Evolutionary conservation across 2,113 vertebrate genomes (phyloP).

Genomic region (Microcebus tavaratra): DNA sequence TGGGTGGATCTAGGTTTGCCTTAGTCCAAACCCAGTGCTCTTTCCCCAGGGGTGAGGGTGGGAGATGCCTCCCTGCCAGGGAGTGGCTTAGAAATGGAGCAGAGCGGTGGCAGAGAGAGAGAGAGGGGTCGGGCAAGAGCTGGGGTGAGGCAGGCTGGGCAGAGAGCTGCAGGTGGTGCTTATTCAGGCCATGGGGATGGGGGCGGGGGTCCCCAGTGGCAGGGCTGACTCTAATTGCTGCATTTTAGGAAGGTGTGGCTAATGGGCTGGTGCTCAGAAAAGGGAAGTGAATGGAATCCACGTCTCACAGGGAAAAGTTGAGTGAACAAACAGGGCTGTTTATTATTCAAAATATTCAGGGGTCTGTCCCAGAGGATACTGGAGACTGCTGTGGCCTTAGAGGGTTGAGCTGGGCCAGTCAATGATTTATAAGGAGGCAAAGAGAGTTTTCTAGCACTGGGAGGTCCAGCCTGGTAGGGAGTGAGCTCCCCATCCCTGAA

Average conservation of each 20-base stretch:
- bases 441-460: not conserved
- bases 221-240: not conserved
- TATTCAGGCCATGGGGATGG: not conserved
- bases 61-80: not conserved
- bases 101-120: not conserved
- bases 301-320: rapidly evolving
- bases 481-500: not conserved
- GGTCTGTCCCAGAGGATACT: not conserved
- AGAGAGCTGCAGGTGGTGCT: not conserved
- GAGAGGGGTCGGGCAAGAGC: not conserved
- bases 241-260: not conserved
- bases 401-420: not conserved
- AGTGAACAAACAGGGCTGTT: not conserved
- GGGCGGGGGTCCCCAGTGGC: too few relatives aligned
- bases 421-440: not conserved
- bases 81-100: not conserved
- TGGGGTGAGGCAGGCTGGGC: not conserved
- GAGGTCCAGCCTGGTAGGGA: not conserved
- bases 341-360: not conserved
- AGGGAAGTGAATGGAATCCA: not conserved
- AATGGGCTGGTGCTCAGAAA: not conserved
- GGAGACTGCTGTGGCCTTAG: not conserved
- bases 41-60: rapidly evolving
- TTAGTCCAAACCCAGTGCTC: not conserved
- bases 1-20: not conserved